Evolutionary conservation across 35 echinoderm and acorn worm species (phyloP), one percentile per base, ranked within the genome.

Genomic region (Heliocidaris tuberculata): DNA sequence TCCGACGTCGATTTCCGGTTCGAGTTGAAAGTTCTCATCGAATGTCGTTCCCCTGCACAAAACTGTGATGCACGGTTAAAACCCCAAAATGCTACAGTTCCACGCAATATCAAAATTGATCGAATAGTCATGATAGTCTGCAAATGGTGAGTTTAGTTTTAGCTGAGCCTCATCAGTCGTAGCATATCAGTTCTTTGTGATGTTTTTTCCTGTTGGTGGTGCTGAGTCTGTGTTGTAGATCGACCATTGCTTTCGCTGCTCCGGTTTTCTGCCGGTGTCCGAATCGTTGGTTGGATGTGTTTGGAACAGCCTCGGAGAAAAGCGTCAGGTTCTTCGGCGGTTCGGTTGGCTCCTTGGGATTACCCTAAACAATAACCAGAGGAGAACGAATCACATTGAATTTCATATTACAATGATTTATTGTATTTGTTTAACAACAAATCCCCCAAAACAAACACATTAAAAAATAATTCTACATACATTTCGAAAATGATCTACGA

Each of bases 191-290:
- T n/a, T 97, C 97, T 94, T 96, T 96, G 54, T 96, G 61, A 31
- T 86, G 90, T 50, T 97, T 97, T 47, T 96, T 96, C 60, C 94
- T 87, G 56, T 97, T 94, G 24, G 89, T 85, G 47, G 90, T 93
- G 48, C 95, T 97, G 50, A 97, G 92, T 95, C 94, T 89, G 59
- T 97, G 95, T 94, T 97, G 95, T 32, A 97, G 90, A 31, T 60
- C 48, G 21, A 97, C 93, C 97, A 97, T 96, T 31, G 95, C 32
- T 32, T 96, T 96, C 8, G 97, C 94, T 88, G 94, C 90, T 59
- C 88, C 94, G 4, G 95, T 96, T 27, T 94, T 95, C 48, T 96
- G 95, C 50, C 71, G 48, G 88, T 96, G 95, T 87, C 97, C 97
- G 15, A 96, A 93, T 11, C 52, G 54, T 35, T 97, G 97, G 49